Base-by-base conservation (phyloP, 2,888 invertebrate genomes). In the Malthinus seriepunctatus region DNA sequence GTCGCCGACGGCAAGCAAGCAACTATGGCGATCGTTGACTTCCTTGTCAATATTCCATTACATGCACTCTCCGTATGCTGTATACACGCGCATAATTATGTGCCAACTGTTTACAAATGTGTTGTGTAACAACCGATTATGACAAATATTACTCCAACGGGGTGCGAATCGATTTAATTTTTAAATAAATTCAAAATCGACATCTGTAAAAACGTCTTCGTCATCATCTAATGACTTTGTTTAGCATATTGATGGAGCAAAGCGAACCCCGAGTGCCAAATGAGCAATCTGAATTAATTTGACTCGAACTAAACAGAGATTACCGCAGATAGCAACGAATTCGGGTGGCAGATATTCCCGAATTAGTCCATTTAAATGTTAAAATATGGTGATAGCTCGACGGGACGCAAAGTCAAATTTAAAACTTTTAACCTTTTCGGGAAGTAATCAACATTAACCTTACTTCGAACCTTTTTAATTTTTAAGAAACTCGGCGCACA, bases 341-440 rank as follows among this genome's bases (percentile, higher is more conserved):
- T 62, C 58, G 58, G 56, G 62, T 58, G 63, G 61, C 60, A 64
- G 64, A 66, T 64, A 66, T 66, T 62, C 59, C 59, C 61, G 63
- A 64, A 66, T 66, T 64, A 63, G 63, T 64, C 62, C 62, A 63
- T 64, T 64, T 64, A 61, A 66, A 66, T 65, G 65, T 65, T 65
- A 65, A 65, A 65, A 62, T 65, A 65, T 65, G 65, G 62, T 65
- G 65, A 65, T 65, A 51, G 62, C 52, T 35, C 52, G 49, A 47
- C 48, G 62, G 52, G 52, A 59, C 53, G 54, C 47, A 47, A 42
- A 47, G 61, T 56, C 61, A 57, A 56, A 61, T 35, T 56, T 49
- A 42, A 56, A 53, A 53, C 56, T 53, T 46, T 52, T 49, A 55
- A 51, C 51, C 51, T 47, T 47, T 42, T 39, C 34, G 47, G 51